phyloP scores from a whole-genome alignment of 2,797 vertebrate species.

The Buphagus erythrorhynchus region DNA sequence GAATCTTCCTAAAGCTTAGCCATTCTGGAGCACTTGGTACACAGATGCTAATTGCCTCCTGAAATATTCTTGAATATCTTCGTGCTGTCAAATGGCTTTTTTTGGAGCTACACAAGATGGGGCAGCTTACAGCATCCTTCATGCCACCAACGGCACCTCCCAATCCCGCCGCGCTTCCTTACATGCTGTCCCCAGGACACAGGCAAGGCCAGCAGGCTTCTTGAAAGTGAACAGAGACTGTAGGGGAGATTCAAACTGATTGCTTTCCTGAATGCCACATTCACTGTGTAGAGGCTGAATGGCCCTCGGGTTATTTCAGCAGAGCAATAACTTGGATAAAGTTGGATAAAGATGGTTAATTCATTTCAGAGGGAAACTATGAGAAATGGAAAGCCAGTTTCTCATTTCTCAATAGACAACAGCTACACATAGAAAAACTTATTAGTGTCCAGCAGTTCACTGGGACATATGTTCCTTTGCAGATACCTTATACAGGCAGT shows the following conservation, averaged over 20 bases:
- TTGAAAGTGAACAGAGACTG: background rate
- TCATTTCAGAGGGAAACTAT: background rate
- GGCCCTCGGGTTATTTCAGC: background rate
- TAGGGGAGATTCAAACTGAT: background rate
- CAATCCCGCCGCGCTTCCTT: background rate
- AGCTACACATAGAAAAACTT: background rate
- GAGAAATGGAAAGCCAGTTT: background rate
- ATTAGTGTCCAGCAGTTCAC: background rate
- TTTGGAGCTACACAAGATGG: background rate
- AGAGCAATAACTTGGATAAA: background rate
- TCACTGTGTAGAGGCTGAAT: background rate
- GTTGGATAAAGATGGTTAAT: background rate
- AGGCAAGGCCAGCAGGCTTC: background rate
- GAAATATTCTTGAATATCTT: background rate
- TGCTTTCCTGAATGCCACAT: background rate
- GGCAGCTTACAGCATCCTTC: background rate
- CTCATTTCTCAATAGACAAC: background rate
- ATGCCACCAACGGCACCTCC: accelerated
- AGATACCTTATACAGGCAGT: background rate
- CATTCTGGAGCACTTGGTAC: background rate
- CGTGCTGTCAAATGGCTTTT: background rate
- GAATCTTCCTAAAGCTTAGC: background rate
- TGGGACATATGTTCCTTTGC: background rate
- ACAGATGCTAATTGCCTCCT: background rate
- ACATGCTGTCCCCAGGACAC: background rate